Conservation (phyloP, 2,888 invertebrate species). For the Mythimna loreyi region DNA sequence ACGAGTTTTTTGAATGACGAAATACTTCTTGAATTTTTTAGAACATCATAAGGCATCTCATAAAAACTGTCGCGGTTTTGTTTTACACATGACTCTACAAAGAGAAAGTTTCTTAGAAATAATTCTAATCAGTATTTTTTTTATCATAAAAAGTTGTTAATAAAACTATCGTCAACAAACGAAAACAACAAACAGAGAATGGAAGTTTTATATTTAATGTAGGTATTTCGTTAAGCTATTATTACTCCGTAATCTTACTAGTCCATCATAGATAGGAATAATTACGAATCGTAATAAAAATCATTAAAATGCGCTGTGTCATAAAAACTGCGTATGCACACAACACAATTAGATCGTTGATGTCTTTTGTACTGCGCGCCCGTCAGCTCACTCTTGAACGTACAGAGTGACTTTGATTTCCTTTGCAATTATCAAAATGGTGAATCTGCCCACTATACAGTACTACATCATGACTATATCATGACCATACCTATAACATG, state of each 20-base stretch:
- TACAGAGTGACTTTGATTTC: background rate
- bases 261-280: background rate
- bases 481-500: no score
- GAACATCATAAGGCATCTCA: constrained; percentile 79
- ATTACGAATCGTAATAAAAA: constrained; percentile 7
- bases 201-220: background rate
- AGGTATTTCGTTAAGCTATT: background rate
- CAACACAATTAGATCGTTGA: constrained; percentile 74
- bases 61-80: constrained; percentile 81
- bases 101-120: constrained; percentile 71
- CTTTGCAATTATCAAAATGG: background rate
- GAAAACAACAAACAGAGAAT: background rate
- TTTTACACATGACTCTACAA: constrained; percentile 76
- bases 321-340: constrained; percentile 40
- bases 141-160: background rate
- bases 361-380: constrained; percentile 79
- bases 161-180: background rate
- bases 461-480: no score
- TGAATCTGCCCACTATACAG: no score
- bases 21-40: constrained; percentile 79
- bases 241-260: background rate
- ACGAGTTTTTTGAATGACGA: constrained; percentile 77
- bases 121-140: no score
- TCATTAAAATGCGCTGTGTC: constrained; percentile 10
- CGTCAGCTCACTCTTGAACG: background rate